These are phyloP conservation scores for Trissolcus japonicus DNA, from an alignment of 2,888 invertebrate species.

Conservation along the genomic window DNA sequence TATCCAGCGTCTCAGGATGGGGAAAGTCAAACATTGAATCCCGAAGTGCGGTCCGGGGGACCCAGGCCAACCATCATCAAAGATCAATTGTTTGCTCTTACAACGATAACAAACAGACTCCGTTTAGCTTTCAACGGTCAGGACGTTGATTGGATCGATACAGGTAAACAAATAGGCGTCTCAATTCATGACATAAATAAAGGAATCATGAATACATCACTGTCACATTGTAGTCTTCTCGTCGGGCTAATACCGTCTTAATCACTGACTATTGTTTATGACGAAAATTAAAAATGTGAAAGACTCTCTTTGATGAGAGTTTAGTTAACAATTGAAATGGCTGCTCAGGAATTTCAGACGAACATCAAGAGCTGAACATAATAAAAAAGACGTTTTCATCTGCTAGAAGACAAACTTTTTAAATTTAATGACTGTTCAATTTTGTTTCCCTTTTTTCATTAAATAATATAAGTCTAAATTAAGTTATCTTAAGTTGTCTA, in stretches of 20 bases:
- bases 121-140: constrained; percentile 93
- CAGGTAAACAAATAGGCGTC: constrained; percentile 72
- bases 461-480: too few relatives aligned
- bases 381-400: too few relatives aligned
- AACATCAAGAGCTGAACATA: too few relatives aligned
- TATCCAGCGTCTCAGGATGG: constrained; percentile 83
- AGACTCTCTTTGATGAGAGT: too few relatives aligned
- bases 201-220: constrained; percentile 14
- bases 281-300: not conserved
- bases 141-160: constrained; percentile 91
- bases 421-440: too few relatives aligned
- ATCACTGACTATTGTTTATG: constrained; percentile 7
- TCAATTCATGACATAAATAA: constrained; percentile 19
- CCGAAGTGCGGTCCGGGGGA: constrained; percentile 80
- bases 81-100: constrained; percentile 86
- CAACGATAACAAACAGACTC: constrained; percentile 87
- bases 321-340: too few relatives aligned
- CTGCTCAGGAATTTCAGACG: too few relatives aligned
- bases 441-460: too few relatives aligned
- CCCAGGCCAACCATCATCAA: constrained; percentile 78
- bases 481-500: too few relatives aligned
- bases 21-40: constrained; percentile 83
- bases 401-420: too few relatives aligned
- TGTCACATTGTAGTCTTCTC: not conserved
- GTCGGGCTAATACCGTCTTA: too few relatives aligned